Base-by-base conservation (phyloP, 2,888 invertebrate genomes). In the Nematopogon swammerdamellus region DNA sequence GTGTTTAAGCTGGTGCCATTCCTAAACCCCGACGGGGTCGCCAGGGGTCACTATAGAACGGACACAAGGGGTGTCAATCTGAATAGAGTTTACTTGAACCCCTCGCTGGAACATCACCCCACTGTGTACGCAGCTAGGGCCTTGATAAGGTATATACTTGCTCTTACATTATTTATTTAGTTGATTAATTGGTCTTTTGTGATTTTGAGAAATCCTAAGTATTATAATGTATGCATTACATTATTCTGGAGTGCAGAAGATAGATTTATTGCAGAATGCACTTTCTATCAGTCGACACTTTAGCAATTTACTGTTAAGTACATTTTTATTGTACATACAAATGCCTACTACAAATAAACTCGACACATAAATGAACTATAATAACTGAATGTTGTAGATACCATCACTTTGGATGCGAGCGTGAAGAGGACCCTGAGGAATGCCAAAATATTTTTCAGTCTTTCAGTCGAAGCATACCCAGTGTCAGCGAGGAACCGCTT, bases 1-100 rank as follows among this genome's bases (percentile, higher is more conserved):
- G 92, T 95, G 55, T 95, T 95, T 79, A 95, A 95, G 72, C 73
- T 95, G 65, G 87, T 95, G 55, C 95, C 95, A 0, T 91, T 95
- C 76, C 70, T 95, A 54, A 95, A 95, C 75, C 95, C 95, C 0
- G 95, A 95, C 62, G 95, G 95, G 1, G 95, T 95, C 1, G 87
- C 87, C 8, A 77, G 85, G 49, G 95, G 95, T 0, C 91, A 93
- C 66, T 93, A 92, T 64, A 75, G 92, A 50, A 93, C 94, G 2
- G 95, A 95, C 68, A 89, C 90, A 0, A 79, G 89, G 49, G 95
- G 95, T 4, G 88, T 93, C 19, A 95, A 95, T 72, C 73, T 95
- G 19, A 95, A 95, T 72, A 80, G 95, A 59, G 86, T 94, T 45
- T 95, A 95, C 70, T 74, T 92, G 52, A 87, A 88, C 67, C 95